These are phyloP conservation scores for Accipiter virgatus DNA, from an alignment of 2,113 vertebrate genomes.

Conservation along the genomic window DNA sequence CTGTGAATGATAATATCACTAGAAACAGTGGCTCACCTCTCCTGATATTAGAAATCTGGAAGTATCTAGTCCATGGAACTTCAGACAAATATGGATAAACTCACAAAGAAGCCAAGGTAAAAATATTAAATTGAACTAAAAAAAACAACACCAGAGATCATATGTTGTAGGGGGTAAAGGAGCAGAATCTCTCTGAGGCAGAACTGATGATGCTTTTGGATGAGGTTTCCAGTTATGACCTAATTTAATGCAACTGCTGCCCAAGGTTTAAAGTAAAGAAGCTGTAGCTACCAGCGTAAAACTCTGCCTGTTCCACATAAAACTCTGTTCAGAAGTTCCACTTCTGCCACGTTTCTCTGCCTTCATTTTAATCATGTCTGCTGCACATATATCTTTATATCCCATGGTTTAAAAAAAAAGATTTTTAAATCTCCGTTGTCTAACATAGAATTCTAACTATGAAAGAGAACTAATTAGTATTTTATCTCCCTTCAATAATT, in stretches of 20 bases:
- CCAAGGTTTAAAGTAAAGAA: background rate
- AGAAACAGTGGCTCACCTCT: background rate
- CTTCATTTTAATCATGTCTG: background rate
- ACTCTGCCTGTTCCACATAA: background rate
- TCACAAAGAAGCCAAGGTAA: background rate
- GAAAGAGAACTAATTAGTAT: background rate
- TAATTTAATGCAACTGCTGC: background rate
- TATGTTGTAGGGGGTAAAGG: background rate
- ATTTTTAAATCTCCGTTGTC: background rate
- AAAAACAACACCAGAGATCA: background rate
- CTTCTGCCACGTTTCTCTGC: background rate
- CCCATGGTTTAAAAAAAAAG: background rate
- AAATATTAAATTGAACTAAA: background rate
- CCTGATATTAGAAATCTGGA: background rate
- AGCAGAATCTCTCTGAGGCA: background rate
- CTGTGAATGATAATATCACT: background rate
- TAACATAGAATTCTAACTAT: background rate
- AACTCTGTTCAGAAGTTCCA: background rate
- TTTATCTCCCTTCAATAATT: background rate
- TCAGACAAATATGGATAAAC: background rate
- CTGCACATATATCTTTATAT: fast-evolving
- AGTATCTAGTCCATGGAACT: background rate
- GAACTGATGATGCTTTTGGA: background rate
- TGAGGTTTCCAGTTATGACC: background rate
- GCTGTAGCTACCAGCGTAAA: background rate